These are phyloP conservation scores for Sarotherodon lohbergeri DNA, from an alignment of 2,113 vertebrate genomes.

Conservation along the genomic window DNA sequence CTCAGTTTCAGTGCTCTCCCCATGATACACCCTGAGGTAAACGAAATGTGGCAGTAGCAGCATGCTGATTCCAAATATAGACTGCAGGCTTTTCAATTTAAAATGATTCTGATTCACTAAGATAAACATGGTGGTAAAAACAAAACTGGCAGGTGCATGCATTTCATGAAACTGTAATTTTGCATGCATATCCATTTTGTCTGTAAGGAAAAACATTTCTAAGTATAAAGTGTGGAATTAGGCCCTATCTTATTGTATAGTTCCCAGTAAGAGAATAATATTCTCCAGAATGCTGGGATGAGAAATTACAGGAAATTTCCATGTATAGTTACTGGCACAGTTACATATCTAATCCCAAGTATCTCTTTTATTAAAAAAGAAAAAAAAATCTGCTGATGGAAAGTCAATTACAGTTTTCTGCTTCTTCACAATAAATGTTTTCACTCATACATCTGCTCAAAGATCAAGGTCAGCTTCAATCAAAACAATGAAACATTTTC, in stretches of 20 bases:
- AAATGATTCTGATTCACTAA: accelerated
- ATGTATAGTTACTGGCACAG: background rate
- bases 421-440: background rate
- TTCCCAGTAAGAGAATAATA: background rate
- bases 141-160: background rate
- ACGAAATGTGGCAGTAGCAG: background rate
- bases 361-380: background rate
- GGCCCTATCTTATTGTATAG: background rate
- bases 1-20: background rate
- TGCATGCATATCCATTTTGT: background rate
- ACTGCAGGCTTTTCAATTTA: background rate
- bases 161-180: background rate
- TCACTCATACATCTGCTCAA: background rate
- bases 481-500: background rate
- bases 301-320: background rate
- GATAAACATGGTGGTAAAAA: background rate
- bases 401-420: background rate
- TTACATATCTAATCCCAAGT: background rate
- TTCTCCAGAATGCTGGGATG: background rate
- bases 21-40: background rate
- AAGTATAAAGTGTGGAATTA: background rate
- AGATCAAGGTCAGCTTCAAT: background rate
- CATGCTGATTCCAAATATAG: background rate
- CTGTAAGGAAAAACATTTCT: background rate
- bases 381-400: background rate